Conservation (phyloP, 23 tunicate genomes). For the Botrylloides violaceus region DNA sequence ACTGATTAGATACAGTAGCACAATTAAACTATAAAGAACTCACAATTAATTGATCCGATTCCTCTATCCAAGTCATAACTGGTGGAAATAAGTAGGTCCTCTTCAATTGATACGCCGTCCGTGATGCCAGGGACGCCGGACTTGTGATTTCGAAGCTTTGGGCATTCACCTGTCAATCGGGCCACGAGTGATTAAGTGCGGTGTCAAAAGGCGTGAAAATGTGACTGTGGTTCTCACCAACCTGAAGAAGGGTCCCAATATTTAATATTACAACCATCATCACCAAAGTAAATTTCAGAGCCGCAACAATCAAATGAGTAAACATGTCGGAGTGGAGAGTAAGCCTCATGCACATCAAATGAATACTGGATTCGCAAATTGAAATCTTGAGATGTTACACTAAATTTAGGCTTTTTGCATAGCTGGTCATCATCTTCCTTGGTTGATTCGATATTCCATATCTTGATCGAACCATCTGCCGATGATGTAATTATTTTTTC, state of each 20-base stretch:
- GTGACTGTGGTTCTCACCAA: neutral
- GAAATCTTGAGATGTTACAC: slow-evolving; percentile 2
- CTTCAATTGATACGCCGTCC: slow-evolving; percentile 21
- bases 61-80: slow-evolving; percentile 64
- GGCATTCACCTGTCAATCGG: slow-evolving; percentile 9
- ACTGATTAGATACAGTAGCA: neutral
- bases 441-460: slow-evolving; percentile 1
- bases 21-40: neutral
- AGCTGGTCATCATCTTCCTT: neutral
- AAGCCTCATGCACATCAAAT: neutral
- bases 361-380: neutral
- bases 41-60: slow-evolving; percentile 45
- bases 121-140: slow-evolving; percentile 51
- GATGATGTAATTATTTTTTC: slow-evolving; percentile 7
- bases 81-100: slow-evolving; percentile 44
- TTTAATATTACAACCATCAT: slow-evolving; percentile 73
- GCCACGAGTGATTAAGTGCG: too few relatives aligned
- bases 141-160: slow-evolving; percentile 55
- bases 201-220: too few relatives aligned
- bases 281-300: slow-evolving; percentile 41
- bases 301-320: slow-evolving; percentile 1
- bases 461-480: slow-evolving; percentile 9
- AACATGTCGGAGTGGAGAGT: neutral
- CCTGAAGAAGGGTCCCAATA: slow-evolving; percentile 28
- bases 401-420: neutral